These are phyloP conservation scores for Trissolcus japonicus DNA, from an alignment of 2,888 invertebrate genomes.

Conservation along the genomic window DNA sequence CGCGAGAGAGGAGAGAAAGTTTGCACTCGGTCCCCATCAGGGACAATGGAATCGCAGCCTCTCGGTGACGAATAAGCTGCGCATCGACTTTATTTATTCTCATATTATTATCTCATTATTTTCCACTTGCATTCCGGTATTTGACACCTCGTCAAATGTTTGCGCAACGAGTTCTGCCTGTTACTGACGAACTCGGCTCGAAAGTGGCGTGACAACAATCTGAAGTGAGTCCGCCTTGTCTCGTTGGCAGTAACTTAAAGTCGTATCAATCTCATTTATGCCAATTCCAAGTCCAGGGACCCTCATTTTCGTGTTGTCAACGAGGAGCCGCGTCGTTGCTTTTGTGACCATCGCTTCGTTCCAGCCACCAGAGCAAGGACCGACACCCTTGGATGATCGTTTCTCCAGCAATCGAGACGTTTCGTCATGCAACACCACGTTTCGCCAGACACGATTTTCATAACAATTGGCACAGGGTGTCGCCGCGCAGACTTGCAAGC, in stretches of 20 bases:
- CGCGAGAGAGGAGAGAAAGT: constrained; percentile 19
- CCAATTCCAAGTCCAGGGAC: constrained; percentile 65
- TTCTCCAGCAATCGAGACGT: constrained; percentile 45
- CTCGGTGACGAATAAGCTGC: constrained; percentile 49
- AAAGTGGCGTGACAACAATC: constrained; percentile 70
- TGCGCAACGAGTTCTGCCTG: constrained; percentile 57
- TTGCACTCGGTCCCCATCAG: no score
- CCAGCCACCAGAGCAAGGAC: constrained; percentile 1
- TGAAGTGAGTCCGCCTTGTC: constrained; percentile 56
- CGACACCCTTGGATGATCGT: no score
- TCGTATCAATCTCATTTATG: constrained; percentile 76
- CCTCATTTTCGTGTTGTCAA: constrained; percentile 52
- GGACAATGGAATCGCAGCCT: constrained; percentile 33
- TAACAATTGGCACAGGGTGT: constrained; percentile 61
- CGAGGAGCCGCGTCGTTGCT: constrained; percentile 49
- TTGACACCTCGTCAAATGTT: constrained; percentile 58
- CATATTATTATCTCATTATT: constrained; percentile 60
- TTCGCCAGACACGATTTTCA: constrained; percentile 61
- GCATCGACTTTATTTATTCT: constrained; percentile 56
- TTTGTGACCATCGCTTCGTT: constrained; percentile 33
- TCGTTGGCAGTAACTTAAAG: constrained; percentile 71
- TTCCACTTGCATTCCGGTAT: constrained; percentile 59
- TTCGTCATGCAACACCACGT: constrained; percentile 56
- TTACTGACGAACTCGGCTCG: constrained; percentile 37
- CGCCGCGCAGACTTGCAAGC: constrained; percentile 46